Conservation (phyloP, 2,888 invertebrate genomes). For the Petrophora chlorosata region DNA sequence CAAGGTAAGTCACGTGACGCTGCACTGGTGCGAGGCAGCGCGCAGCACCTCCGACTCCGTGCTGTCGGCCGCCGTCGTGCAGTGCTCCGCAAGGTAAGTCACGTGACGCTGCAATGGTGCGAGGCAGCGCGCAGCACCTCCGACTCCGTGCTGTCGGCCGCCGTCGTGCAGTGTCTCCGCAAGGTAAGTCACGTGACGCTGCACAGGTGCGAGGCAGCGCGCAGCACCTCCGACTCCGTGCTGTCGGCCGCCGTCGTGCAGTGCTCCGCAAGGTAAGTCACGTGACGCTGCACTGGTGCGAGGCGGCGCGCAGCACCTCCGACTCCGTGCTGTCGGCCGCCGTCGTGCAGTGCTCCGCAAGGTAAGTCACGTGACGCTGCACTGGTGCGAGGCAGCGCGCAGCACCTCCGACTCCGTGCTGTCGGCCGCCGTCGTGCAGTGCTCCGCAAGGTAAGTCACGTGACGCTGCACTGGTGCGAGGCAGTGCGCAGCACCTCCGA, state of each 20-base stretch:
- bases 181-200: constrained; percentile 84
- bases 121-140: constrained; percentile 90
- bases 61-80: constrained; percentile 91
- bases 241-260: constrained; percentile 92
- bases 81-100: constrained; percentile 90
- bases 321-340: constrained; percentile 92
- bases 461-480: constrained; percentile 87
- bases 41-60: constrained; percentile 92
- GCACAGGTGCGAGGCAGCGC: constrained; percentile 88
- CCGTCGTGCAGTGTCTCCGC: constrained; percentile 91
- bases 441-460: constrained; percentile 88
- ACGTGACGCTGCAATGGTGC: constrained; percentile 85
- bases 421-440: constrained; percentile 91
- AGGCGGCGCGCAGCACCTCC: constrained; percentile 89
- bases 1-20: constrained; percentile 83
- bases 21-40: constrained; percentile 88
- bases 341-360: constrained; percentile 92
- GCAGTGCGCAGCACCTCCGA: constrained; percentile 90
- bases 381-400: constrained; percentile 88
- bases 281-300: constrained; percentile 86
- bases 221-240: constrained; percentile 91
- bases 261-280: constrained; percentile 89
- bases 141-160: constrained; percentile 91
- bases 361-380: constrained; percentile 76
- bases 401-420: constrained; percentile 93